Evolutionary conservation across 1,140 invertebrate species (phyloP).

Genomic region (Bursaphelenchus mucronatus): DNA sequence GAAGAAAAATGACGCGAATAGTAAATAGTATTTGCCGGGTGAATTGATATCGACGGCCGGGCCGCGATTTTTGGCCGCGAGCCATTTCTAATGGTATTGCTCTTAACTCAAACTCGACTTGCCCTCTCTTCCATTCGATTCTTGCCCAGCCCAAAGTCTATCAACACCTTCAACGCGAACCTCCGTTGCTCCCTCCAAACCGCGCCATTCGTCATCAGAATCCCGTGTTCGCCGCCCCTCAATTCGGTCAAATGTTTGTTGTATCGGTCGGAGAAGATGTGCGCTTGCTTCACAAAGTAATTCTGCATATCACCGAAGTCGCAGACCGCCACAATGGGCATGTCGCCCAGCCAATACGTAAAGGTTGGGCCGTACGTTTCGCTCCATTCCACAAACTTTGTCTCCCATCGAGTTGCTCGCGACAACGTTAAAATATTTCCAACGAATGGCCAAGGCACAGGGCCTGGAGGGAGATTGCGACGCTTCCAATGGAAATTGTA

Average conservation of each 20-base stretch:
- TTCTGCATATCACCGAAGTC: slow-evolving; percentile 31
- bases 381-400: too few relatives aligned
- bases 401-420: too few relatives aligned
- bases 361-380: too few relatives aligned
- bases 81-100: too few relatives aligned
- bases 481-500: slow-evolving; percentile 42
- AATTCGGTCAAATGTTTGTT: background rate
- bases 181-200: slow-evolving; percentile 30
- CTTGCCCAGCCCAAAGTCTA: slow-evolving; percentile 33
- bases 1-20: too few relatives aligned
- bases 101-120: too few relatives aligned
- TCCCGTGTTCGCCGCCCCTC: slow-evolving; percentile 19
- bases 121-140: slow-evolving; percentile 38
- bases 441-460: slow-evolving; percentile 29
- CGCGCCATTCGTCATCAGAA: slow-evolving; percentile 24
- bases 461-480: slow-evolving; percentile 27
- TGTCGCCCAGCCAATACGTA: slow-evolving; percentile 16
- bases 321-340: slow-evolving; percentile 26
- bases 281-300: slow-evolving; percentile 35
- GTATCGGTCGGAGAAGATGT: slow-evolving; percentile 1
- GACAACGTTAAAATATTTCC: slow-evolving; percentile 10
- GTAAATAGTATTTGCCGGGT: too few relatives aligned
- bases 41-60: too few relatives aligned
- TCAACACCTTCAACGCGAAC: slow-evolving; percentile 27
- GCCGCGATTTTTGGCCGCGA: too few relatives aligned